Evolutionary conservation across 2,797 vertebrate species (phyloP), one percentile per base, ranked within the genome.

Genomic region (Clarias pachynema): DNA sequence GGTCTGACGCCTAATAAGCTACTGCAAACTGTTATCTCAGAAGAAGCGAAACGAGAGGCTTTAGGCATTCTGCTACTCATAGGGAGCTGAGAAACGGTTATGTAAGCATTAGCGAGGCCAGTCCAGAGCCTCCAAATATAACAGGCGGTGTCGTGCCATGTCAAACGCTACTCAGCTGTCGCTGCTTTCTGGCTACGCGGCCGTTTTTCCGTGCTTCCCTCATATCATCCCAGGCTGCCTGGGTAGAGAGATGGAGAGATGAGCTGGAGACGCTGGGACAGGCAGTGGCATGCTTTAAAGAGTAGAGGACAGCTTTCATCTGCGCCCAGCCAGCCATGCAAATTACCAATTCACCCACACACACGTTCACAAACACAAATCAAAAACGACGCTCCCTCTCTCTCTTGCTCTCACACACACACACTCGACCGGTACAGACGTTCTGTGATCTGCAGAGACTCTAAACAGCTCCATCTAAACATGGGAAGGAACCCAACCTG

Each of bases 291-390:
- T 29, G 87, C 85, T 86, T 68, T 60, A 18, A 72, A 62, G 60
- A 68, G 63, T 24, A n/a, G 63, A 86, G 79, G 72, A 85, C 65
- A 44, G 73, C 88, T 87, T 80, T 89, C 66, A 80, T 88, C 81
- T 79, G 80, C 82, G 26, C 79, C 56, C 73, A 86, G 83, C 56
- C 80, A 63, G 65, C 66, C 60, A 86, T 81, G 79, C 77, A 81
- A 88, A 91, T 79, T 29, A 89, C 79, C 77, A 68, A 37, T 44
- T 83, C 73, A 24, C 68, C 84, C 79, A 87, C 84, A 65, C 69
- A 63, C 56, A 29, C 34, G 2, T 63, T 62, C 79, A 77, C 66
- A 74, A 78, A 85, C 65, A 83, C 63, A 83, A 83, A 79, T 83
- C 65, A 79, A 57, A 72, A n/a, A 40, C 49, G 15, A 62, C 14